Base-by-base conservation (phyloP, 2,888 invertebrate species). In the Sacculina carcini region DNA sequence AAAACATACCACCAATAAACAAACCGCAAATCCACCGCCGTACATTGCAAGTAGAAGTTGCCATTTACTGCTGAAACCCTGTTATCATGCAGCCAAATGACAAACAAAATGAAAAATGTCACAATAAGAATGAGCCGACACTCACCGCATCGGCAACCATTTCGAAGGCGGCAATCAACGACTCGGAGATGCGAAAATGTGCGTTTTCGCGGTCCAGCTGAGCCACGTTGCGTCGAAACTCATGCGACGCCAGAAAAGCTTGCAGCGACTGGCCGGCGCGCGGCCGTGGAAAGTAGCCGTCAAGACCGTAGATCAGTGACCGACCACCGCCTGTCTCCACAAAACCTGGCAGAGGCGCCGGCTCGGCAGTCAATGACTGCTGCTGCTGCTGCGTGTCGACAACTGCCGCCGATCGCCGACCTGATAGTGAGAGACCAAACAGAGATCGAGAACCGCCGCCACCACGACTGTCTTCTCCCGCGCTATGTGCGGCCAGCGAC, bases 121-220 rank as follows among this genome's bases (percentile, higher is more conserved):
- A n/a, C n/a, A n/a, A n/a, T n/a, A n/a, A n/a, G n/a, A n/a, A n/a
- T n/a, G n/a, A n/a, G n/a, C n/a, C 36, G 2, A 19, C 16, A 3
- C 44, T 12, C 9, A 28, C 44, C 44, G 26, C 44, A 2, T 26
- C 26, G 2, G 28, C 44, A 19, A 44, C 55, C 54, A 55, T 52
- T n/a, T 54, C 55, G 29, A 56, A 79, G 14, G 80, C 82, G 9
- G 80, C 74, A 56, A 84, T 84, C 61, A 84, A 74, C 0, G 81
- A 81, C 65, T 85, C 84, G 2, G 79, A 80, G 55, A 84, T 76
- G 60, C 75, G 77, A 63, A 85, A 84, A 66, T 85, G 84, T 1
- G 83, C 82, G 66, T 84, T 84, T 66, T 85, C 84, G 61, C 82
- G 67, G 60, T 83, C 83, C 53, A 83, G 66, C 60, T 81, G 80